These are phyloP conservation scores for Oncorhynchus kisutch DNA, from an alignment of 2,113 vertebrate genomes.

Conservation along the genomic window DNA sequence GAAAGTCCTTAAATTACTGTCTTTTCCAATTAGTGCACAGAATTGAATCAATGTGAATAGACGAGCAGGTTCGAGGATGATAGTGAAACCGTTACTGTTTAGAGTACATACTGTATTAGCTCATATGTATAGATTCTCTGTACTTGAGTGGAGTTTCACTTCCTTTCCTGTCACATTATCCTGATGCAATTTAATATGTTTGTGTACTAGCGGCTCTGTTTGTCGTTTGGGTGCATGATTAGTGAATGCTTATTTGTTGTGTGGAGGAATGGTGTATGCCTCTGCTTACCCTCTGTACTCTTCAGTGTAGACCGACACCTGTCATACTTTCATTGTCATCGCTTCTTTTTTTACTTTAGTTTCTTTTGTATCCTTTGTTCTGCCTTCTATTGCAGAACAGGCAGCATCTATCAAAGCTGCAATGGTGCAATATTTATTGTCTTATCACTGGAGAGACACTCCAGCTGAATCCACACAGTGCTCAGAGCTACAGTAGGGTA, in stretches of 20 bases:
- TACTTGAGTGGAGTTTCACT: neutral
- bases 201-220: constrained; percentile 37
- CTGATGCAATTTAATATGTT: neutral
- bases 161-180: neutral
- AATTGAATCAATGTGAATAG: neutral
- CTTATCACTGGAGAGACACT: constrained; percentile 54
- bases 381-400: constrained; percentile 21
- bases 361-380: neutral
- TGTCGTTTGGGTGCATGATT: constrained; percentile 42
- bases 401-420: constrained; percentile 35
- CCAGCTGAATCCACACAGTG: neutral
- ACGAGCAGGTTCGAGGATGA: neutral
- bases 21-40: neutral
- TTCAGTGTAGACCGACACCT: neutral
- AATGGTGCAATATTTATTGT: constrained; percentile 65
- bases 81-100: constrained; percentile 12
- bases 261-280: neutral
- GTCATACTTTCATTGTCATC: neutral
- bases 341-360: constrained; percentile 7
- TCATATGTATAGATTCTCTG: neutral
- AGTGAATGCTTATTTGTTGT: neutral
- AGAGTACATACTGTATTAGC: neutral
- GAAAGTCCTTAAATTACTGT: neutral
- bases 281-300: neutral
- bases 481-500: neutral